Base-by-base conservation (phyloP, 2,797 vertebrate species). In the Sylvilagus floridanus region DNA sequence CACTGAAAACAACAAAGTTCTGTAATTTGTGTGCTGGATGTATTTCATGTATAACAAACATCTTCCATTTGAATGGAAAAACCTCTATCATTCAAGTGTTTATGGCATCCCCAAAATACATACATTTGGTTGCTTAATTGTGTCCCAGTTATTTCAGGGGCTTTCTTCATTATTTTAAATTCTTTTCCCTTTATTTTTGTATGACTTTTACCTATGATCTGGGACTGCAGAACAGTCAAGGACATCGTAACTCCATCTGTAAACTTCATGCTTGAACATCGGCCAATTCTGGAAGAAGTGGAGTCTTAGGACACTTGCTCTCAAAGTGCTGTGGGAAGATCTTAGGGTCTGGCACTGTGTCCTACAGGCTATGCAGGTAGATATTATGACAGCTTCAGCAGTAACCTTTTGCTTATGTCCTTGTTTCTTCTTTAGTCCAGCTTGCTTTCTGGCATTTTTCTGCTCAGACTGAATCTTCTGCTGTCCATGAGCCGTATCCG, bases 311-410 rank as follows among this genome's bases (percentile, higher is more conserved):
- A 98, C 99, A 99, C 97, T 99, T 99, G 98, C 99, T 99, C 98
- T 99, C 99, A 99, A 99, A 99, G 98, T 99, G 99, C 98, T 99
- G 99, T 98, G 99, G 99, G 98, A 99, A 99, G 97, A 99, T 99
- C 98, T 99, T 99, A 65, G 99, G 99, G 97, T 99, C 99, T 60
- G 99, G 99, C 99, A 99, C 99, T 98, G 99, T 96, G 99, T 99
- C 99, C 98, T 98, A 97, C 98, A 98, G 95, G 98, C 98, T 94
- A 98, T 98, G 96, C 99, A 99, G 96, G 99, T 99, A 93, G 98
- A 99, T 97, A 99, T 99, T 98, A 99, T 98, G 88, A 99, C 99
- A 97, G 99, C 99, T 98, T 99, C 99, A 78, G 99, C 99, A 96
- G 99, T 99, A 84, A 99, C 98, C 98, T 99, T 99, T 98, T 99